Base-by-base conservation (phyloP, 2,888 invertebrate genomes). In the Caenorhabditis sp. region DNA sequence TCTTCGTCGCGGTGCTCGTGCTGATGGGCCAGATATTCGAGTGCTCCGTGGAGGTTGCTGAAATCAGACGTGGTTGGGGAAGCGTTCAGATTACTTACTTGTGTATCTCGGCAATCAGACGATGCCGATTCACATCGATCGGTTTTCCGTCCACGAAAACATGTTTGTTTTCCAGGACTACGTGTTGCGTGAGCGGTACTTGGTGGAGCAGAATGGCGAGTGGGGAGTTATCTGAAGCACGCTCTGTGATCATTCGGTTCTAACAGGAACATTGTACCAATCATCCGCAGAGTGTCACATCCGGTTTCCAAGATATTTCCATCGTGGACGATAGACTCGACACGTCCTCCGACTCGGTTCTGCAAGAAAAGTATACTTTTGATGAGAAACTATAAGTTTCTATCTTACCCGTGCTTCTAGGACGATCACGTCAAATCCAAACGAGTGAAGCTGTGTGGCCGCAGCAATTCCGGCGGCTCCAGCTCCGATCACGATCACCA, bases 21-120 rank as follows among this genome's bases (percentile, higher is more conserved):
- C 6, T 35, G 1, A 35, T 56, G 56, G 2, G 45, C 37, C 11
- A 66, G 7, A 9, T 17, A 43, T 3, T 45, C 46, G 8, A 71
- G 26, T 6, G 59, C 41, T 20, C 37, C 52, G 1, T 20, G 17
- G 7, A 58, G 2, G 20, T 43, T 24, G 11, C 58, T 58, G 45
- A 22, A 45, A 30, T 30, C n/a, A n/a, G n/a, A n/a, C n/a, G n/a
- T n/a, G n/a, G n/a, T n/a, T n/a, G n/a, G n/a, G n/a, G n/a, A n/a
- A n/a, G n/a, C 17, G 4, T 41, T 17, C 9, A 5, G 4, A 17
- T 22, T 11, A 43, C 41, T 30, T 30, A 81, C 81, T 97, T 98
- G 89, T 98, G 98, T 91, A 98, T 97, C 78, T 95, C 92, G 90
- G 97, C 97, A 53, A 98, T 96, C 94, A 97, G 95, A 91, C 96